Percentiles rank a stretch among this genome's conserved stretches.
Evolutionary conservation across 2,888 invertebrate genomes (phyloP).

Genomic region (Callyntrura guangdongensis): DNA sequence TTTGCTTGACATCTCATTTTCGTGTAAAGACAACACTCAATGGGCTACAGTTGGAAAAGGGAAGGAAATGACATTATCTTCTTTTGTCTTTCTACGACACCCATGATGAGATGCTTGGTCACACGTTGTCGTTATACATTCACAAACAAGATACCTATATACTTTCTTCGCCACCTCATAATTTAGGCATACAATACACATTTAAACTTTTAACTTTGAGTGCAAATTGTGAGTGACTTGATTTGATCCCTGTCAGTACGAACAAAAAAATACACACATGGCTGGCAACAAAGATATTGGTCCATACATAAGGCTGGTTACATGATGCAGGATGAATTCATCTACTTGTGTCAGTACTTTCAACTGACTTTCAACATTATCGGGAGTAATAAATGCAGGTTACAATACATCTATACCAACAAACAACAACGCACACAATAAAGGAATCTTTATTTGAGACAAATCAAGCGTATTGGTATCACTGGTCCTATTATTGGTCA

Average conservation of each 20-base stretch:
- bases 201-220: neutral
- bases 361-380: neutral
- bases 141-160: neutral
- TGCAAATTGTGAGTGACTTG: neutral
- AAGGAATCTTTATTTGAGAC: constrained; percentile 38
- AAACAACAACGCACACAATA: constrained; percentile 31
- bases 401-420: neutral
- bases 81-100: constrained; percentile 45
- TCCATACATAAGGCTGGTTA: constrained; percentile 10
- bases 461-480: constrained; percentile 67
- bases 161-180: neutral
- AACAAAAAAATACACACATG: neutral
- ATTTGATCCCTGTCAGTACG: neutral
- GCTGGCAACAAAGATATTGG: neutral
- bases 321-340: neutral
- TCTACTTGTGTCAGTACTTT: neutral
- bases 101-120: constrained; percentile 41
- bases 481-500: constrained; percentile 28
- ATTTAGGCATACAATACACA: neutral
- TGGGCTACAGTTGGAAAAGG: neutral
- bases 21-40: neutral
- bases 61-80: constrained; percentile 15
- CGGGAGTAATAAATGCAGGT: constrained; percentile 7
- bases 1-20: constrained; percentile 60
- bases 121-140: neutral